Evolutionary conservation across 2,797 vertebrate genomes (phyloP).

Genomic region (Iguana delicatissima): DNA sequence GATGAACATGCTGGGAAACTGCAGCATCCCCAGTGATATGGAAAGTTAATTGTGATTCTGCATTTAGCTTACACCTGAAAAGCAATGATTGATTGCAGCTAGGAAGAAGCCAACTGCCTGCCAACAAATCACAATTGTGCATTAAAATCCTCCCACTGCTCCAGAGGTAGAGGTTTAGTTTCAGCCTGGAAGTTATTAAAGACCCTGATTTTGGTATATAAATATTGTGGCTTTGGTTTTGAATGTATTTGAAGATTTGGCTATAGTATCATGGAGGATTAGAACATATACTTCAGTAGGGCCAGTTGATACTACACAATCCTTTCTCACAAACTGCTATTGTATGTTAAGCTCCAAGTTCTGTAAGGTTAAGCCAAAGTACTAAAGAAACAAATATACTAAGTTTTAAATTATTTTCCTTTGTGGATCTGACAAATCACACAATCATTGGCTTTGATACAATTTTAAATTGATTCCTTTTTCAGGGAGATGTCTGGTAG

Average conservation of each 20-base stretch:
- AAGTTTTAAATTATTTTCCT: slow-evolving; percentile 22
- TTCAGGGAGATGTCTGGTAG: not conserved
- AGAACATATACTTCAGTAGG: slow-evolving; percentile 7
- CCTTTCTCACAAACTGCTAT: slow-evolving; percentile 19
- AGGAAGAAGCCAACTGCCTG: not conserved
- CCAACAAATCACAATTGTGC: not conserved
- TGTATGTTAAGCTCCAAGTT: slow-evolving; percentile 21
- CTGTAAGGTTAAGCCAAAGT: not conserved
- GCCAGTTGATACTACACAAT: slow-evolving; percentile 23
- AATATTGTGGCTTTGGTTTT: not conserved
- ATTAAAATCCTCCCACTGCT: not conserved
- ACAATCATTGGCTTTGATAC: not conserved
- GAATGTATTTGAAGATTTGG: not conserved
- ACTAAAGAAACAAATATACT: not conserved
- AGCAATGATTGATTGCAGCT: not conserved
- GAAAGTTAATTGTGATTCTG: not conserved
- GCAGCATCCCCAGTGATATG: not conserved
- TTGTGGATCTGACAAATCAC: not conserved
- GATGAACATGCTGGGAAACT: not conserved
- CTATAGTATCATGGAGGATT: not conserved
- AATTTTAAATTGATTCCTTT: slow-evolving; percentile 3
- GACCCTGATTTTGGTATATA: too few species aligned
- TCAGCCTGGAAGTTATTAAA: not conserved
- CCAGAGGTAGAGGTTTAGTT: not conserved
- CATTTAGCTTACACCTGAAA: not conserved